Evolutionary conservation across 2,888 invertebrate genomes (phyloP), one percentile per base, ranked within the genome.

Genomic region (Azorinus chamasolen): DNA sequence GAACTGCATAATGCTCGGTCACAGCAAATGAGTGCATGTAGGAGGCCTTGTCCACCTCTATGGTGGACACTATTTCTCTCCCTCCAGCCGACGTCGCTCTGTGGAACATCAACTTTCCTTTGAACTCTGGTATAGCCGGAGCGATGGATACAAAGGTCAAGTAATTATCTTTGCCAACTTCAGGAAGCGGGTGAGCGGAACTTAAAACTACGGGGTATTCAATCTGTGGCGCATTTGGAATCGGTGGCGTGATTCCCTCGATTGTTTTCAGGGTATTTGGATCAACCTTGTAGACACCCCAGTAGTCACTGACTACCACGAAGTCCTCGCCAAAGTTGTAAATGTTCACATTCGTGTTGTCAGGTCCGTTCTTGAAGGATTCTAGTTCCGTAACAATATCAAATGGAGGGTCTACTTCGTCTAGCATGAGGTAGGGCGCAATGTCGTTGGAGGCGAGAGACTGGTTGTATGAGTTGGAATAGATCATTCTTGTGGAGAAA

Each of bases 21-120:
- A 87, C 83, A 1, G 87, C 89, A 68, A 91, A 88, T 0, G 90
- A 90, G 69, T 91, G 91, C 89, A 90, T 90, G 64, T 91, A 91
- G 0, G 89, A 87, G 12, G 85, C 70, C 22, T 74, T 73, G 22
- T 83, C 84, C n/a, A 88, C 83, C 1, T 73, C 53, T 71, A 87
- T 87, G n/a, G 72, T 64, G 0, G 88, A 86, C 16, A 91, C 69
- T n/a, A 84, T 59, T 62, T 89, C 86, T 10, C 88, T 71, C 1
- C 83, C 80, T 39, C 63, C 25, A 1, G 79, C 73, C 1, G 89
- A 87, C 22, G 64, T 82, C 10, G 89, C 83, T 18, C 91, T 72
- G 18, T 87, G 64, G 16, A 91, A 61, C 45, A 76, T 83, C 20
- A 90, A 75, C 18, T 72, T 61, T 24, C 78, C 75, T 25, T 59